Evolutionary conservation across 2,113 vertebrate species (phyloP), one percentile per base, ranked within the genome.

Genomic region (Nyctereutes procyonoides): DNA sequence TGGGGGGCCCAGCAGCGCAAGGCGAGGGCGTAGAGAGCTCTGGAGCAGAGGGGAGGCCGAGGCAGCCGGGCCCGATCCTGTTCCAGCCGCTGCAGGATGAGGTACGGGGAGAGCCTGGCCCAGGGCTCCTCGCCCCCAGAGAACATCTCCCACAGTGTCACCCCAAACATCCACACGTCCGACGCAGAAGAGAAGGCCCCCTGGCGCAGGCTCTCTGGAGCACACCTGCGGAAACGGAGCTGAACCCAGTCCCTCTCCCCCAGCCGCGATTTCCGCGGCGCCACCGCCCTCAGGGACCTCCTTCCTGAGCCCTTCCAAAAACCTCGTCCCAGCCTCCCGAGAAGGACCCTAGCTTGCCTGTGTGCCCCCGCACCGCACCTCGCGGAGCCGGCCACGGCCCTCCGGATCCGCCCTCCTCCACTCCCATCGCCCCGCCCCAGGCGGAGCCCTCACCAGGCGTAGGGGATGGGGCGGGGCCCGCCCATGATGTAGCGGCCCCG

Each of bases 111-210:
- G 43, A 98, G 88, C 12, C 97, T 91, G 0, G 95, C 97, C 99
- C 99, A 99, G 22, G 99, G 99, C 89, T 99, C 99, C 95, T 99
- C 98, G 4, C 99, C 99, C 96, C 99, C 99, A 2, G 99, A 99
- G 93, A 99, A 99, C 99, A 99, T 99, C 98, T 99, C 99, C 99
- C 99, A 99, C 69, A 99, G 69, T 5, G 99, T 99, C 94, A 99
- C 98, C 0, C 99, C 99, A 38, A 99, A 99, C 99, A 99, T 99
- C 99, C 99, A 99, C 80, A 99, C 99, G 12, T 99, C 99, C 0
- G 99, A 99, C 38, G 99, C 97, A 24, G 99, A 99, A 4, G 99
- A 99, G 98, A 99, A 99, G 28, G 99, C 98, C 60, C 99, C 99
- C 0, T 99, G 96, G 19, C 99, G 99, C 7, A 99, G 98, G 93